Evolutionary conservation across 2,797 vertebrate species (phyloP), one percentile per base, ranked within the genome.

Genomic region (Schizothorax lantsangensis): DNA sequence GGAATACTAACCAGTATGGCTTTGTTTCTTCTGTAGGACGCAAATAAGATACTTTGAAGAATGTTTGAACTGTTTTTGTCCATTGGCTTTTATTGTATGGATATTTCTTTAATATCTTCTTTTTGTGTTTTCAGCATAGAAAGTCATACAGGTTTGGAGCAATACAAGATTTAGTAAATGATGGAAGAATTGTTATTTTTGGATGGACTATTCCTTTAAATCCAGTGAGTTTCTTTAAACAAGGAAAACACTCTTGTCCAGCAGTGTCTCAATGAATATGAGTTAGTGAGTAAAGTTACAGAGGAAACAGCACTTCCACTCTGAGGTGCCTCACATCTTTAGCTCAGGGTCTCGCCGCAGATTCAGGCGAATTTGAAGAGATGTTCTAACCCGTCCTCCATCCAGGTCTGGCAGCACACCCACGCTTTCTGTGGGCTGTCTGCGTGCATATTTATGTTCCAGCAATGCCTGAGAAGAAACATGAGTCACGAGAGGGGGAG

Each of bases 361-460:
- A 54, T 64, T 69, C 30, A 30, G 30, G 43, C n/a, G 1, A 49
- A 64, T 3, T 62, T 54, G 82, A 85, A 86, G 74, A 69, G 66
- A 88, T 84, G 23, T 33, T 73, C n/a, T 38, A 87, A 85, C 84
- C 83, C 68, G 17, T 89, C 71, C 71, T 40, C 52, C 47, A 45
- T 87, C 85, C 79, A 64, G 62, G 87, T 78, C 86, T 84, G 81
- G 75, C 80, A 89, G 86, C 79, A 83, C 87, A 49, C 91, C 91
- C 86, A 83, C 87, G 17, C 88, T 87, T 89, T 85, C 88, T 74
- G 85, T 88, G 87, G 90, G 88, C 72, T 89, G 86, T 84, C 43
- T 82, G 81, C 49, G 30, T 80, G 83, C 88, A 90, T 90, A 88
- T 90, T 88, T 88, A 90, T 89, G 87, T 87, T 74, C 54, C 79